Evolutionary conservation across 2,113 vertebrate genomes (phyloP).

Genomic region (Albula glossodonta): DNA sequence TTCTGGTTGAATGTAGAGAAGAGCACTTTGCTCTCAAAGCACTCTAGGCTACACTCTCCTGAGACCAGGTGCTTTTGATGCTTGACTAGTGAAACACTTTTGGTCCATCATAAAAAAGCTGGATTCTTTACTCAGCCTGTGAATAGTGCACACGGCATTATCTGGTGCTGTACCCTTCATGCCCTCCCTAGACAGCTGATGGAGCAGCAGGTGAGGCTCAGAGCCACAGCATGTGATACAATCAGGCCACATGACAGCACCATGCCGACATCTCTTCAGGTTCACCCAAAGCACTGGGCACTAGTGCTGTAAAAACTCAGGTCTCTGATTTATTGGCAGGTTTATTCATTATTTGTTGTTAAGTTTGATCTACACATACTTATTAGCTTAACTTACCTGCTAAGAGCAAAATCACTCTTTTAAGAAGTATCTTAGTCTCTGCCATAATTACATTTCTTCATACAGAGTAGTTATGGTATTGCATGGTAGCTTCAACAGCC

Average conservation of each 20-base stretch:
- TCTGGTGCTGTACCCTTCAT: not conserved
- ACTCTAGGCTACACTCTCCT: not conserved
- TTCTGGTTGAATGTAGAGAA: not conserved
- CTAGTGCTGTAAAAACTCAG: not conserved
- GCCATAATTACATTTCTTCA: not conserved
- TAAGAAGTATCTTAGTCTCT: not conserved
- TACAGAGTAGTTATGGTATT: not conserved
- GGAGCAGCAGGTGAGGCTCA: not conserved
- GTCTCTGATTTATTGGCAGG: not conserved
- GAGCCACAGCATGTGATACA: not conserved
- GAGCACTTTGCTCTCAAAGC: not conserved
- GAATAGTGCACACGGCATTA: not conserved
- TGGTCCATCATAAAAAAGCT: not conserved
- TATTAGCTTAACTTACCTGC: not conserved
- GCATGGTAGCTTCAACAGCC: not conserved
- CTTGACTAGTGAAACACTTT: not conserved
- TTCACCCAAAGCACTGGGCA: not conserved
- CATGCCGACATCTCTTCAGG: not conserved
- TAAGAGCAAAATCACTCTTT: not conserved
- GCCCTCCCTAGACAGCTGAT: not conserved
- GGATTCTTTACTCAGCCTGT: not conserved
- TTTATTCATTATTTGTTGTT: not conserved
- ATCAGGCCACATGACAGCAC: not conserved
- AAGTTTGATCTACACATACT: not conserved
- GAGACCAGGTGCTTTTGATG: not conserved